Percentiles rank a stretch among this genome's conserved stretches.
Evolutionary conservation across 2,113 vertebrate species (phyloP).

Genomic region (Lepus americanus): DNA sequence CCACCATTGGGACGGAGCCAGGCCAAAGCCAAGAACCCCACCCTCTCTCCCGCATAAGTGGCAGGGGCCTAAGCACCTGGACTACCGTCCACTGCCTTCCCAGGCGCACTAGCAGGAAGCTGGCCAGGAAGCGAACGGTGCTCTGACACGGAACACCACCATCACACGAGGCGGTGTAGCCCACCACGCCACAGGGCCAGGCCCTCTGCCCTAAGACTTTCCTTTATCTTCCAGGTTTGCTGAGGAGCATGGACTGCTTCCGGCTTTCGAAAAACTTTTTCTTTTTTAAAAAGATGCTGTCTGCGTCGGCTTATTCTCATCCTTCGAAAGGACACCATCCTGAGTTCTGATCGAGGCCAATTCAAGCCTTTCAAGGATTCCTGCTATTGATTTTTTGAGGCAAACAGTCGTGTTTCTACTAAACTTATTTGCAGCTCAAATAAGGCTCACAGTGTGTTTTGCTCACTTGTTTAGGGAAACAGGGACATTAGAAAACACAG

Average conservation of each 20-base stretch:
- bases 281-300: constrained; percentile 46
- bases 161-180: no score
- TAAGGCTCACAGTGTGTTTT: constrained; percentile 74
- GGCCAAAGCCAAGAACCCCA: no score
- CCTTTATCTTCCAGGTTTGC: constrained; percentile 52
- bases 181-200: no score
- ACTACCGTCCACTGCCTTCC: no score
- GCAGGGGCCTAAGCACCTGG: no score
- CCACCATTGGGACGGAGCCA: no score
- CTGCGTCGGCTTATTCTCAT: constrained; percentile 62
- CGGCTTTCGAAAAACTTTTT: background rate
- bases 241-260: constrained; percentile 29
- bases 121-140: no score
- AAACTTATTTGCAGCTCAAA: constrained; percentile 78
- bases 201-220: background rate
- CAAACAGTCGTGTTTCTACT: constrained; percentile 77
- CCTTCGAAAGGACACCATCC: constrained; percentile 31
- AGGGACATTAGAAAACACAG: constrained; percentile 61
- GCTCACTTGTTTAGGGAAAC: constrained; percentile 76
- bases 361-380: constrained; percentile 71
- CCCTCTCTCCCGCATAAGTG: no score
- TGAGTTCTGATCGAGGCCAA: constrained; percentile 77
- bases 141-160: no score
- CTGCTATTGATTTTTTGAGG: constrained; percentile 73
- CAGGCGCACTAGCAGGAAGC: no score